Conservation (phyloP, 2,797 vertebrate genomes). For the Limnodromus scolopaceus region DNA sequence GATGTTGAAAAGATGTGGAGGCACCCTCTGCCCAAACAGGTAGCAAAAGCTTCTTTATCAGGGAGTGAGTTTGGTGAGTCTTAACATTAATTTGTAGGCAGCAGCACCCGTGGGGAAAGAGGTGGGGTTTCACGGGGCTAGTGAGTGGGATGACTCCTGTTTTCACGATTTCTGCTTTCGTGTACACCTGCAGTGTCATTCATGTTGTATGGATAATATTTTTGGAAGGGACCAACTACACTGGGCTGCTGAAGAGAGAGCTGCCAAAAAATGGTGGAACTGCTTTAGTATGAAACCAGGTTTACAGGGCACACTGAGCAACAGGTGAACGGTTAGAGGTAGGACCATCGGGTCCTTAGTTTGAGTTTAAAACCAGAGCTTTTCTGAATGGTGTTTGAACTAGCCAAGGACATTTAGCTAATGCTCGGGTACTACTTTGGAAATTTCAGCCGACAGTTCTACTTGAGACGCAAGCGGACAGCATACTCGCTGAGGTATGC, state of each 20-base stretch:
- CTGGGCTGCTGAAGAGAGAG: neutral
- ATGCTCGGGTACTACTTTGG: neutral
- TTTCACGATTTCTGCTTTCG: neutral
- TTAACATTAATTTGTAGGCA: neutral
- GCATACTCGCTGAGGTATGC: neutral
- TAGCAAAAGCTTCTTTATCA: neutral
- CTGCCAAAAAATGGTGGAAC: neutral
- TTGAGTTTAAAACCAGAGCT: neutral
- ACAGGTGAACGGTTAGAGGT: neutral
- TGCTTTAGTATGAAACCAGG: neutral
- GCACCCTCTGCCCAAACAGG: neutral
- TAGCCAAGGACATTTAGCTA: neutral
- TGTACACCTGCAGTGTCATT: neutral
- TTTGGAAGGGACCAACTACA: fast-evolving
- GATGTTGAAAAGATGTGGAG: neutral
- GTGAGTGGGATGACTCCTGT: neutral
- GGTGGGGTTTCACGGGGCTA: neutral
- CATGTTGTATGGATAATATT: neutral
- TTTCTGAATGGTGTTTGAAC: neutral
- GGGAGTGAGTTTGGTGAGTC: neutral
- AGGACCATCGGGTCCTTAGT: neutral
- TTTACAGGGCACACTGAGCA: neutral
- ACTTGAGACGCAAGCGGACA: neutral
- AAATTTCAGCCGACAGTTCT: neutral
- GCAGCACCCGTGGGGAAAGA: neutral